Percentiles rank a stretch among this genome's conserved stretches.
These are phyloP conservation scores for Tipula unca DNA, from an alignment of 2,888 invertebrate genomes.

Conservation along the genomic window DNA sequence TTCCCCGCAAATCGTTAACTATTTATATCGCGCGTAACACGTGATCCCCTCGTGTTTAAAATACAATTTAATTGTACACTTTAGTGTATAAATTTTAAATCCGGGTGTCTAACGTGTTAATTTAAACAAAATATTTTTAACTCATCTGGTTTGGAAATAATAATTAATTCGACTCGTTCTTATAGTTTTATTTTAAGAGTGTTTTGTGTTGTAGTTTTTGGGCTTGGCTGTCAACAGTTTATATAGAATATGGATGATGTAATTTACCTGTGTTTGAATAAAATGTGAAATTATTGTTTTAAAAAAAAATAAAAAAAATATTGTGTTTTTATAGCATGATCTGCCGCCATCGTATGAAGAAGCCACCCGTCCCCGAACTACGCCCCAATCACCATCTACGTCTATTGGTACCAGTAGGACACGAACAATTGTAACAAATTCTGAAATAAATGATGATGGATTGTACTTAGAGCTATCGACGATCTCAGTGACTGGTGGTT, in stretches of 20 bases:
- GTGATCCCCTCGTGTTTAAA: neutral
- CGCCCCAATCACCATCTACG: too few species aligned
- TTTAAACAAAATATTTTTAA: neutral
- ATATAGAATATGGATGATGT: neutral
- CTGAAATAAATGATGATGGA: neutral
- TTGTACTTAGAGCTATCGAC: neutral
- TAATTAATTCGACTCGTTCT: neutral
- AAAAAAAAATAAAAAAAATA: neutral
- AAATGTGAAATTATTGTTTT: neutral
- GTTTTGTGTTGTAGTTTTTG: neutral
- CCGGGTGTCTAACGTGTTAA: neutral
- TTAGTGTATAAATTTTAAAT: neutral
- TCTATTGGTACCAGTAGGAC: neutral
- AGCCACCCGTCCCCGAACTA: neutral
- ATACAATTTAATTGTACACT: neutral
- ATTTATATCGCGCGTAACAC: neutral
- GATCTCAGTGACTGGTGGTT: neutral
- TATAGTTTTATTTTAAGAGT: neutral
- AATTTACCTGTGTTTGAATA: neutral
- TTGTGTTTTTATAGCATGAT: neutral
- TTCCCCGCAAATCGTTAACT: neutral
- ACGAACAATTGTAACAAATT: neutral
- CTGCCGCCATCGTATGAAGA: neutral
- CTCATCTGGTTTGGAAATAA: neutral
- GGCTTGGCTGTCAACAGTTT: neutral